Evolutionary conservation across 2,113 vertebrate species (phyloP).

Genomic region (Oenanthe oenanthe): DNA sequence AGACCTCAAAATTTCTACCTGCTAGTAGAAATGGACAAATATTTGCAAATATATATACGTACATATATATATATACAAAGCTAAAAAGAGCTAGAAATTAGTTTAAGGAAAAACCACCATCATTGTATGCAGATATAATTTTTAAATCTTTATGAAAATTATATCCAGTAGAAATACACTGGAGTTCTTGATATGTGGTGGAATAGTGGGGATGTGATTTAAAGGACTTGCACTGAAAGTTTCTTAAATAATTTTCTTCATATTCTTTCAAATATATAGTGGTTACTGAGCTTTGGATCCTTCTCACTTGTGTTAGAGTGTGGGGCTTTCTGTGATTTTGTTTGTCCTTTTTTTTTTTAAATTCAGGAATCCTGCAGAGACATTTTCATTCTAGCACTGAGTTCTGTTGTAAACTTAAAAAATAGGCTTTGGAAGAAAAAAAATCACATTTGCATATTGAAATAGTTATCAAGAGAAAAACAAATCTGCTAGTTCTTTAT

Average conservation of each 20-base stretch:
- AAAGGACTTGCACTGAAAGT: neutral
- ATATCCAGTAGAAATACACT: neutral
- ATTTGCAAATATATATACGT: neutral
- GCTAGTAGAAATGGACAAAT: neutral
- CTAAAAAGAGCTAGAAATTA: neutral
- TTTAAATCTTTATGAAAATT: neutral
- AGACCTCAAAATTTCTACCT: neutral
- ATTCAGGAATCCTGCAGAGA: neutral
- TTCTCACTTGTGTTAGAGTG: neutral
- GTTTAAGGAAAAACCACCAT: neutral
- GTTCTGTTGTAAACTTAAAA: neutral
- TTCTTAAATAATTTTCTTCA: neutral
- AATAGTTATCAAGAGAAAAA: neutral
- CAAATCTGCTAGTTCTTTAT: neutral
- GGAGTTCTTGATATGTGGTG: neutral
- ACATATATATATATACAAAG: neutral
- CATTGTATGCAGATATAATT: neutral
- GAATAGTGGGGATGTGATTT: neutral
- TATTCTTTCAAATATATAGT: neutral
- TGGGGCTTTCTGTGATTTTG: neutral
- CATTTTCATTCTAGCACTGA: neutral
- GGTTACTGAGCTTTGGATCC: neutral
- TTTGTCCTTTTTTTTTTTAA: neutral
- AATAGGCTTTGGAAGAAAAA: neutral
- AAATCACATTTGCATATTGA: neutral